phyloP scores from a whole-genome alignment of 2,113 vertebrate genomes.

The Phrynosoma platyrhinos region DNA sequence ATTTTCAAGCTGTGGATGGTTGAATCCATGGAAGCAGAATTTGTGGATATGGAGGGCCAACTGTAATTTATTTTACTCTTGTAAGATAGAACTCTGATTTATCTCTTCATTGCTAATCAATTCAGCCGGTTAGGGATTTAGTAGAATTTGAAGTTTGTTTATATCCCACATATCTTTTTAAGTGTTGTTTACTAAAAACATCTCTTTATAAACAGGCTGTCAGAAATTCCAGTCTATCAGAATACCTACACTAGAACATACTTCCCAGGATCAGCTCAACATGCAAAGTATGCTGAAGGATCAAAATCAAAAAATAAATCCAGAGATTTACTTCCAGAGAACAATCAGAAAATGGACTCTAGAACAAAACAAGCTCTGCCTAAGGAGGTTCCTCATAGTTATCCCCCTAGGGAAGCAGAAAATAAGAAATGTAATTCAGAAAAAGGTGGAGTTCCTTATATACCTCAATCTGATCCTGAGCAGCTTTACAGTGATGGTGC shows the following conservation, averaged over 20 bases:
- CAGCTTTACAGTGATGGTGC: constrained; percentile 60
- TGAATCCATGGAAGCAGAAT: no score
- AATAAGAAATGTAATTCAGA: constrained; percentile 69
- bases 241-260: constrained; percentile 59
- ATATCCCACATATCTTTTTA: constrained; percentile 17
- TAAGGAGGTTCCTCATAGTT: constrained; percentile 65
- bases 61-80: background rate
- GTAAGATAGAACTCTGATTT: background rate
- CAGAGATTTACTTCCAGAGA: constrained; percentile 65
- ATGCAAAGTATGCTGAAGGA: constrained; percentile 56
- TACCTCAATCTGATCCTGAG: constrained; percentile 51
- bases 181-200: constrained; percentile 30
- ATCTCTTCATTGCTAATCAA: background rate
- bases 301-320: constrained; percentile 71
- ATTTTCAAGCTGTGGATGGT: no score
- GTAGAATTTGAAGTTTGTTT: background rate
- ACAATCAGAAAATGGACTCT: constrained; percentile 65
- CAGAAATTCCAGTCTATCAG: constrained; percentile 74
- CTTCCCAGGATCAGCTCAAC: constrained; percentile 49
- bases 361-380: constrained; percentile 68
- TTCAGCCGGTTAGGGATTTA: background rate
- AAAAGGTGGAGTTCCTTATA: constrained; percentile 60
- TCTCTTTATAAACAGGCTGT: constrained; percentile 68
- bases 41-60: no score
- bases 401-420: constrained; percentile 57